These are phyloP conservation scores for Patella vulgata DNA, from an alignment of 1,140 invertebrate genomes.

Conservation along the genomic window DNA sequence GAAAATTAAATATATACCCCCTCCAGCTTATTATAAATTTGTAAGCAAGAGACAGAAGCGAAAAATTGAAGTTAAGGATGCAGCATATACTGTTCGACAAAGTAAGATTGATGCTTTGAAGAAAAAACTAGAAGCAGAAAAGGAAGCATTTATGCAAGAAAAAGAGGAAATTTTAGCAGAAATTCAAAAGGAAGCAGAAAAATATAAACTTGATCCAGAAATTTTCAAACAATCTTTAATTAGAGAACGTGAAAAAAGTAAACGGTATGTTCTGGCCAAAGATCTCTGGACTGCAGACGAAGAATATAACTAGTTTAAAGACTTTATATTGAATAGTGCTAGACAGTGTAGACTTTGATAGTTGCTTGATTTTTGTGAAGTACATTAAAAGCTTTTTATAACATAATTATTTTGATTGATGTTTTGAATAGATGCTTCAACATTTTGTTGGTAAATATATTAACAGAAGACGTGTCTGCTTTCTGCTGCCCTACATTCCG, in stretches of 20 bases:
- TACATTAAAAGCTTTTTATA: too few relatives aligned
- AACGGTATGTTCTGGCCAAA: constrained; percentile 6
- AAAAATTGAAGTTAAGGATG: constrained; percentile 71
- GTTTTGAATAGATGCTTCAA: too few relatives aligned
- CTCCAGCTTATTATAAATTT: constrained; percentile 62
- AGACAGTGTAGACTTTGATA: too few relatives aligned
- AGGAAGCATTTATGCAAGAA: constrained; percentile 75
- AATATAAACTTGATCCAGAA: constrained; percentile 70
- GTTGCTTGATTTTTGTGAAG: too few relatives aligned
- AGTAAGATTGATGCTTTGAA: constrained; percentile 75
- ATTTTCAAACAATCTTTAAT: constrained; percentile 19
- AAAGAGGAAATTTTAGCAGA: constrained; percentile 73
- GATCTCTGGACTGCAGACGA: constrained; percentile 7
- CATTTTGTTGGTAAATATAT: too few relatives aligned
- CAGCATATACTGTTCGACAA: constrained; percentile 75
- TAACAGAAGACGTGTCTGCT: too few relatives aligned
- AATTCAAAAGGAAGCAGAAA: constrained; percentile 77
- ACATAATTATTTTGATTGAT: too few relatives aligned
- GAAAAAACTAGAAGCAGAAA: constrained; percentile 73
- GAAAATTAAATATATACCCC: constrained; percentile 79
- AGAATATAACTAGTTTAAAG: not conserved
- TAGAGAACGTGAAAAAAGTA: constrained; percentile 11
- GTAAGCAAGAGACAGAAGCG: constrained; percentile 67
- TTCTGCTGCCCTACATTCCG: too few relatives aligned
- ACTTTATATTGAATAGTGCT: too few relatives aligned